Conservation (phyloP, 2,888 invertebrate species). For the Platycheirus albimanus region DNA sequence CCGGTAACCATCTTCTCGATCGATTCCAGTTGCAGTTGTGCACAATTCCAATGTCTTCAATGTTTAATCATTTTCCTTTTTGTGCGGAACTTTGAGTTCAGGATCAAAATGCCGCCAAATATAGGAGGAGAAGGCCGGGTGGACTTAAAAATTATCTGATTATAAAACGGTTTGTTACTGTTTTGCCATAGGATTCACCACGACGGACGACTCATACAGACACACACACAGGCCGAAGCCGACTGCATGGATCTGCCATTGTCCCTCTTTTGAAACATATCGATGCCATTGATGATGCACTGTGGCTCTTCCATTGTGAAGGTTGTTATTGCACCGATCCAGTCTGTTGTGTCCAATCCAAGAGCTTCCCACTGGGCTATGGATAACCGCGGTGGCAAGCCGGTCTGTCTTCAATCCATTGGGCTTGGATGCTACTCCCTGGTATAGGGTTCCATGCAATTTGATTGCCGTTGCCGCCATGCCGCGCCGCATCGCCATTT, state of each 20-base stretch:
- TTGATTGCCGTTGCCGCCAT: conserved; percentile 60
- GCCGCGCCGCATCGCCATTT: conserved; percentile 50
- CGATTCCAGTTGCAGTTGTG: conserved; percentile 62
- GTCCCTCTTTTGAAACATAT: conserved; percentile 57
- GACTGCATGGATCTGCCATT: conserved; percentile 36
- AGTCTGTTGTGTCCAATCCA: conserved; percentile 20
- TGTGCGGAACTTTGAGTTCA: conserved; percentile 51
- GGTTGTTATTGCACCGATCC: conserved; percentile 30
- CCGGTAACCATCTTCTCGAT: conserved; percentile 53
- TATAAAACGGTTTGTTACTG: conserved; percentile 74
- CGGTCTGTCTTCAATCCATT: conserved; percentile 63
- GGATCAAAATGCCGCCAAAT: conserved; percentile 71
- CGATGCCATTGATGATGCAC: conserved; percentile 64
- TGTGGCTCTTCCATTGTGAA: conserved; percentile 41
- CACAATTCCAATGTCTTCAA: conserved; percentile 67
- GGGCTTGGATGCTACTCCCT: conserved; percentile 12
- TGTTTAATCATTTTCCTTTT: conserved; percentile 58
- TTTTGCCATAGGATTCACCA: conserved; percentile 60
- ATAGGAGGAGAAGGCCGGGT: conserved; percentile 54
- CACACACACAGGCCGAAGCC: conserved; percentile 21
- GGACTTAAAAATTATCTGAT: conserved; percentile 73
- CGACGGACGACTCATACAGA: too few species aligned
- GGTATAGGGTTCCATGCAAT: conserved; percentile 31
- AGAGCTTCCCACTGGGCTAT: conserved; percentile 57
- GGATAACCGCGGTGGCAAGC: conserved; percentile 34